These are phyloP conservation scores for Helicoverpa armigera DNA, from an alignment of 1,140 invertebrate genomes.

Conservation along the genomic window DNA sequence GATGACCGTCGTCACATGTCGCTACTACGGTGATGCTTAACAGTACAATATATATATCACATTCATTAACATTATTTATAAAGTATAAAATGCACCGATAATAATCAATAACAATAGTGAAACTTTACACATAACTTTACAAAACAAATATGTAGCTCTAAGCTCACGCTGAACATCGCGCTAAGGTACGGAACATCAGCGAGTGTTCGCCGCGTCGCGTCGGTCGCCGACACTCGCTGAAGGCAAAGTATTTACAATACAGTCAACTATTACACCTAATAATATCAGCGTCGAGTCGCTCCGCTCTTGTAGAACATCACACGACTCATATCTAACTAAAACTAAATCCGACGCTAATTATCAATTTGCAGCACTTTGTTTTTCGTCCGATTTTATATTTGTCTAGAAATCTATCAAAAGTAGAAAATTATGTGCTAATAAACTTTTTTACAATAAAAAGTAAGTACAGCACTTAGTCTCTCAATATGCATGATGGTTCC, in stretches of 20 bases:
- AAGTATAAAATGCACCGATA: background rate
- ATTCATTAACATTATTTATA: conserved; percentile 16
- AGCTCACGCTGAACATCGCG: background rate
- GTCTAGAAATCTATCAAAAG: background rate
- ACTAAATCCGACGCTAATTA: too few species aligned
- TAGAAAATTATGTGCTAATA: background rate
- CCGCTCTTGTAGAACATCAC: background rate
- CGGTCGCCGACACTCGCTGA: too few species aligned
- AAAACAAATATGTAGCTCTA: background rate
- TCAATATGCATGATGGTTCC: too few species aligned
- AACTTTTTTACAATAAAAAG: background rate
- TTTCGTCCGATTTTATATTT: too few species aligned
- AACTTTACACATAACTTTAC: background rate
- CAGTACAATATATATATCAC: conserved; percentile 12
- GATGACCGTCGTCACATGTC: background rate
- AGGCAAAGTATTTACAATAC: too few species aligned
- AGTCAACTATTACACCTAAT: background rate
- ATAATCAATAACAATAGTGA: conserved; percentile 11
- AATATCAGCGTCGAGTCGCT: background rate
- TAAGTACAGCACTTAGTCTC: background rate
- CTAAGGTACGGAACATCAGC: background rate
- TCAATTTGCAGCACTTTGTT: too few species aligned
- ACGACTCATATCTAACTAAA: background rate
- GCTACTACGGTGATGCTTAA: conserved; percentile 14
- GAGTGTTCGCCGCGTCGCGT: too few species aligned